These are phyloP conservation scores for Notamacropus eugenii DNA, from an alignment of 2,797 vertebrate genomes.

Conservation along the genomic window DNA sequence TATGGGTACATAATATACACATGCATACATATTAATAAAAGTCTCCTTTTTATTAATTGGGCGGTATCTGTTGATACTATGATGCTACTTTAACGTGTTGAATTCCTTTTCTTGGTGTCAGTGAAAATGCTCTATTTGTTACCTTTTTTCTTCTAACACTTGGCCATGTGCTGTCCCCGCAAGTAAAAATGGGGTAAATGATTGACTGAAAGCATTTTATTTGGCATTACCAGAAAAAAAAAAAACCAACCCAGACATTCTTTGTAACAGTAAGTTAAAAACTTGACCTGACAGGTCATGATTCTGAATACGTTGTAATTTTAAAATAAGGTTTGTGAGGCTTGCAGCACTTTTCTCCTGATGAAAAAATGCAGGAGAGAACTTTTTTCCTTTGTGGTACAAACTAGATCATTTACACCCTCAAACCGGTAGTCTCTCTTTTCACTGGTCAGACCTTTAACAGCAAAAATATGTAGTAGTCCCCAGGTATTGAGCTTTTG, in stretches of 20 bases:
- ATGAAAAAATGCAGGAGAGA: not conserved
- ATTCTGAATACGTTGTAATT: accelerated
- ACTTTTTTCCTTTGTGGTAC: accelerated
- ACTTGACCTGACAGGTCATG: accelerated
- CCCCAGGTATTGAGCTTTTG: accelerated
- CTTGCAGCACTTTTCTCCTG: accelerated
- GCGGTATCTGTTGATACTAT: not conserved
- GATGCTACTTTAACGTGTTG: not conserved
- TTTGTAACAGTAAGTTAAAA: not conserved
- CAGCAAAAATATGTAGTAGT: accelerated
- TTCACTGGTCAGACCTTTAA: not conserved
- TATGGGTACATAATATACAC: not conserved
- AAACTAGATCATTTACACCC: not conserved
- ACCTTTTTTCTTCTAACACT: constrained; percentile 11
- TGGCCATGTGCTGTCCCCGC: constrained; percentile 14
- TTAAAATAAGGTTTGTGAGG: accelerated
- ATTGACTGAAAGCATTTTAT: not conserved
- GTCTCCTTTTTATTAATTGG: constrained; percentile 2
- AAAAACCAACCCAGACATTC: not conserved
- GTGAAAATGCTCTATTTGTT: not conserved
- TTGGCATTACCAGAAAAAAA: not conserved
- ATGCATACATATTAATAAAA: constrained; percentile 45
- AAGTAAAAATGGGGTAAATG: constrained; percentile 47
- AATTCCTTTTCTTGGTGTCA: not conserved
- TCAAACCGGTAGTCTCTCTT: not conserved